phyloP scores from a whole-genome alignment of 1,140 invertebrate species.

The Dreissena polymorpha region DNA sequence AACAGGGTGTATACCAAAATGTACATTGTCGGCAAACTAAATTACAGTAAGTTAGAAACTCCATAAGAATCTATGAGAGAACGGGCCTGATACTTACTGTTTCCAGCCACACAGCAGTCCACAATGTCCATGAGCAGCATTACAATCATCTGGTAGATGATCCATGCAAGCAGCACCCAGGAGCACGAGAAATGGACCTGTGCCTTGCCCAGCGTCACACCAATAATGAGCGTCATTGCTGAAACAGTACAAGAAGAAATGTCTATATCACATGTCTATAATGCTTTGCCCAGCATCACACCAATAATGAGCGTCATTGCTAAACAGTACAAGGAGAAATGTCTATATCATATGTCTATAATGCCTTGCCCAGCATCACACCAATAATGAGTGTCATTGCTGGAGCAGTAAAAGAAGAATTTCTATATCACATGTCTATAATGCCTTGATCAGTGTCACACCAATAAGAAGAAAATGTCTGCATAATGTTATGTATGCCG shows the following conservation, averaged over 20 bases:
- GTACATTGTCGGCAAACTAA: neutral
- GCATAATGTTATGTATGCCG: neutral
- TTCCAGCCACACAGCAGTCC: conserved; percentile 31
- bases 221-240: conserved; percentile 44
- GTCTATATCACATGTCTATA: neutral
- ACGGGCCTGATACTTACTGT: conserved; percentile 11
- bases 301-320: neutral
- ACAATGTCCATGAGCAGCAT: conserved; percentile 41
- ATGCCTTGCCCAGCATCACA: conserved; percentile 34
- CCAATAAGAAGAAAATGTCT: neutral
- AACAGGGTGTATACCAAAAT: neutral
- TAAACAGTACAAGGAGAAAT: neutral
- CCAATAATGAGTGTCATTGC: conserved; percentile 43
- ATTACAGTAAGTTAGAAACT: neutral
- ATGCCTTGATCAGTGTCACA: neutral
- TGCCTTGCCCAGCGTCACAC: conserved; percentile 39
- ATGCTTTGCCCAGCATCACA: neutral
- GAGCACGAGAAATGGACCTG: conserved; percentile 37
- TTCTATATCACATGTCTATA: neutral
- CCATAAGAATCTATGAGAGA: neutral
- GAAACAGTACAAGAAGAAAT: neutral
- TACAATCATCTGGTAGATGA: conserved; percentile 42
- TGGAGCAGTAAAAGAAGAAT: neutral
- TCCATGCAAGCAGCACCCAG: conserved; percentile 47
- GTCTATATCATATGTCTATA: too few species aligned